Evolutionary conservation across 1,140 invertebrate genomes (phyloP), one percentile per base, ranked within the genome.

Genomic region (Polyergus mexicanus): DNA sequence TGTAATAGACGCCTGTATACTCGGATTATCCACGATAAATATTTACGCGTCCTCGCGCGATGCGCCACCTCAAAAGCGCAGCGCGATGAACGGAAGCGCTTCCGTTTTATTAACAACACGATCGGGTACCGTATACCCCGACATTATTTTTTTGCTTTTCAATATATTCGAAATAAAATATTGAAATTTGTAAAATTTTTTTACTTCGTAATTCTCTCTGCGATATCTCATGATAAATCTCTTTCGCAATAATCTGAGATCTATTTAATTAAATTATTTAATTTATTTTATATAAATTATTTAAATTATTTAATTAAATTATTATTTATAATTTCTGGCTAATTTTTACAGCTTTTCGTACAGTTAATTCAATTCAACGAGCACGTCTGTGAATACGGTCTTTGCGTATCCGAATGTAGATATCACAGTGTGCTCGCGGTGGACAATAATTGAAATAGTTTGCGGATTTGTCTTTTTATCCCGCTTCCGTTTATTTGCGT

Each of bases 11-110:
- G 74, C 75, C 71, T 38, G 54, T 75, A 71, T 74, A 80, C 58
- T 77, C 58, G 88, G 77, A 89, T 89, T 89, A 89, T 89, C 77
- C 76, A 74, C 87, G 87, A 89, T 89, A 89, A 89, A 89, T 86
- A 89, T 89, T 89, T 89, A 89, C 88, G 88, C 76, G 69, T n/a
- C 54, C 75, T 75, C 86, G 83, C 22, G 35, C 47, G 65, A 77
- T 28, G 28, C 44, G 86, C 68, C 76, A 87, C 41, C 68, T 76
- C 58, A 88, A 89, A 87, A 85, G 84, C 87, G 71, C 87, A 86
- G 13, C 75, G 81, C 32, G 44, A 1, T 35, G 28, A 47, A 16
- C 47, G 41, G 44, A 60, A 60, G 60, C 28, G 71, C 44, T 77
- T 62, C 47, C 60, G 81, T 65, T 77, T 51, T 16, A 41, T 75